Evolutionary conservation across 2,888 invertebrate species (phyloP).

Genomic region (Nomada ferruginata): DNA sequence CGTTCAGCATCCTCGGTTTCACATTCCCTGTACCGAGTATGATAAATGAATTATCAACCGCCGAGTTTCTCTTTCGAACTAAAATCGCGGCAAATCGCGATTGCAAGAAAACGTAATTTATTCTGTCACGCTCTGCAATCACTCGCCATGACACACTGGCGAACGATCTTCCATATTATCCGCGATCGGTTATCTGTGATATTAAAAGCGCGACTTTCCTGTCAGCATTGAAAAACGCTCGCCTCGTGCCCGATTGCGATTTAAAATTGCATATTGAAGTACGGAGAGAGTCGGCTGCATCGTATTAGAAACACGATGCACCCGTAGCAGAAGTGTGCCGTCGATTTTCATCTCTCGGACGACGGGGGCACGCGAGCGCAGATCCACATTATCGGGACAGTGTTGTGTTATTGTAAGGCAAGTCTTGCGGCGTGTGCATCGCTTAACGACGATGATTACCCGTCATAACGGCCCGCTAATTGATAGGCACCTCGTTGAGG

Average conservation of each 20-base stretch:
- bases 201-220: background rate
- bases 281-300: background rate
- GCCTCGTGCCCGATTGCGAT: background rate
- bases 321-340: constrained; percentile 49
- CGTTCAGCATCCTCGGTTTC: background rate
- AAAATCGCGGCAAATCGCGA: background rate
- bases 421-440: constrained; percentile 37
- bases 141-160: background rate
- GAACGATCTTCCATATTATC: background rate
- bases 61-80: background rate
- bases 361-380: constrained; percentile 33
- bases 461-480: constrained; percentile 65
- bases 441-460: constrained; percentile 55
- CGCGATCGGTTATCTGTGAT: background rate
- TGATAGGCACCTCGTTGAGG: constrained; percentile 60
- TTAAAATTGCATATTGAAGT: background rate
- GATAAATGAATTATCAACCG: constrained; percentile 4
- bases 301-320: constrained; percentile 6
- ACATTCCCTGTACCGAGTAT: background rate
- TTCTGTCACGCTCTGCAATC: background rate
- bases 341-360: constrained; percentile 48
- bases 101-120: constrained; percentile 1
- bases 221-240: background rate
- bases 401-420: constrained; percentile 7
- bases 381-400: constrained; percentile 23